Percentiles rank a stretch among this genome's conserved stretches.
Conservation (phyloP, 2,888 invertebrate genomes). For the Mythimna vitellina region DNA sequence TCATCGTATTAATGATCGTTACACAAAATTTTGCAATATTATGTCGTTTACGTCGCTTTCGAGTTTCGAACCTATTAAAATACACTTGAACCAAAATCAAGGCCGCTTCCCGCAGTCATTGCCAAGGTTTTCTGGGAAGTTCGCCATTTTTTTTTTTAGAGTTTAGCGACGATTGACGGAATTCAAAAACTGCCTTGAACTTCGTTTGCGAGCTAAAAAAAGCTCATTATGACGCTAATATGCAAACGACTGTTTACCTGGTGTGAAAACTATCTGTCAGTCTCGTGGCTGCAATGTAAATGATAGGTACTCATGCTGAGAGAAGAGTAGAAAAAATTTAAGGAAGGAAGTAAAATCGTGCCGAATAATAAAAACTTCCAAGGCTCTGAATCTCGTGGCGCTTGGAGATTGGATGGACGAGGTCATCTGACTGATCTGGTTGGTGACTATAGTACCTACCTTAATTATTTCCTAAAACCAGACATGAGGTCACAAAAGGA, state of each 20-base stretch:
- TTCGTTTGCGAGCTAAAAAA: constrained; percentile 17
- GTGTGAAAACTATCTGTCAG: background rate
- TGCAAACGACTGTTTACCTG: constrained; percentile 14
- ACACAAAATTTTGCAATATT: constrained; percentile 23
- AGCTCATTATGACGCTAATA: background rate
- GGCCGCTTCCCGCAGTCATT: constrained; percentile 73
- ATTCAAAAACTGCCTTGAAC: constrained; percentile 51
- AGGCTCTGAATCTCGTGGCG: background rate
- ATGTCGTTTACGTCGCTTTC: constrained; percentile 19
- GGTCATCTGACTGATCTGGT: background rate
- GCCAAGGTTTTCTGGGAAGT: constrained; percentile 78
- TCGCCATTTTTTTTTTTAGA: constrained; percentile 30
- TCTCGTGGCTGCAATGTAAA: background rate
- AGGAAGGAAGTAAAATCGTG: background rate
- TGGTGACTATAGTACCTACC: background rate
- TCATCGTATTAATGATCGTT: constrained; percentile 15
- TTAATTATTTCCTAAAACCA: background rate
- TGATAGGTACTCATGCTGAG: no score
- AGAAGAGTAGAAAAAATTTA: background rate
- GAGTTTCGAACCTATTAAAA: constrained; percentile 62
- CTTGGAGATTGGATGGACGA: background rate
- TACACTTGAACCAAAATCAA: constrained; percentile 69
- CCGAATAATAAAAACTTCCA: background rate
- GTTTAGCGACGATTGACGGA: constrained; percentile 25
- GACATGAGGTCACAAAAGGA: background rate